phyloP scores from a whole-genome alignment of 2,888 invertebrate genomes.

The Phyllotreta cruciferae region DNA sequence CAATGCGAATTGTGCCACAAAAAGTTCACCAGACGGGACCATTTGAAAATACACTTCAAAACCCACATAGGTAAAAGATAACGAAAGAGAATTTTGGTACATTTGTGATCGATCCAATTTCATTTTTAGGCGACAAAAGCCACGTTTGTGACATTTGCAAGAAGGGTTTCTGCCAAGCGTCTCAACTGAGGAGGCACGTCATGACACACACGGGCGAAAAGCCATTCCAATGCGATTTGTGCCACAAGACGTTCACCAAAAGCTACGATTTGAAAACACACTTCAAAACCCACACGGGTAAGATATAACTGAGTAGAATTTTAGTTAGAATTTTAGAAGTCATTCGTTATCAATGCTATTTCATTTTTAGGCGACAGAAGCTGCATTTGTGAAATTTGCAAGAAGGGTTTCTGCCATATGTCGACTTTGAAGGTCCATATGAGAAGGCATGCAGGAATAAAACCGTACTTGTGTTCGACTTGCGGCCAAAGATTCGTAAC shows the following conservation, averaged over 20 bases:
- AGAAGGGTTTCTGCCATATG: constrained; percentile 66
- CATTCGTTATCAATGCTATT: neutral
- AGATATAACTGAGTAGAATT: too few species aligned
- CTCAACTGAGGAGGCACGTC: constrained; percentile 62
- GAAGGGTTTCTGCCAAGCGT: constrained; percentile 63
- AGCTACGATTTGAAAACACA: constrained; percentile 57
- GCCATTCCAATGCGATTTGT: constrained; percentile 58
- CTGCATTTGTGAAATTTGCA: constrained; percentile 60
- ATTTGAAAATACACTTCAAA: too few species aligned
- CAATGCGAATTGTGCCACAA: too few species aligned
- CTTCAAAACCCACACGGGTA: constrained; percentile 56
- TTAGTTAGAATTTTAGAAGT: neutral
- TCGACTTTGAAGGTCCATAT: constrained; percentile 66
- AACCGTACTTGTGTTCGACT: constrained; percentile 57
- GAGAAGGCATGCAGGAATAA: constrained; percentile 64
- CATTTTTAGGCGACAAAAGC: too few species aligned
- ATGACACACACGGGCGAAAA: constrained; percentile 62
- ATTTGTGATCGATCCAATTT: too few species aligned
- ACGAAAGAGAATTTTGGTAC: too few species aligned
- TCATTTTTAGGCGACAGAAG: constrained; percentile 52
- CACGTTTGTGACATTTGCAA: constrained; percentile 59
- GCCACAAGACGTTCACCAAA: constrained; percentile 52
- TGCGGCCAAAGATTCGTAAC: too few species aligned
- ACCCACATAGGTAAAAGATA: too few species aligned
- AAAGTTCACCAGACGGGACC: too few species aligned